These are phyloP conservation scores for Platichthys stellatus DNA, from an alignment of 2,113 vertebrate genomes.

Conservation along the genomic window DNA sequence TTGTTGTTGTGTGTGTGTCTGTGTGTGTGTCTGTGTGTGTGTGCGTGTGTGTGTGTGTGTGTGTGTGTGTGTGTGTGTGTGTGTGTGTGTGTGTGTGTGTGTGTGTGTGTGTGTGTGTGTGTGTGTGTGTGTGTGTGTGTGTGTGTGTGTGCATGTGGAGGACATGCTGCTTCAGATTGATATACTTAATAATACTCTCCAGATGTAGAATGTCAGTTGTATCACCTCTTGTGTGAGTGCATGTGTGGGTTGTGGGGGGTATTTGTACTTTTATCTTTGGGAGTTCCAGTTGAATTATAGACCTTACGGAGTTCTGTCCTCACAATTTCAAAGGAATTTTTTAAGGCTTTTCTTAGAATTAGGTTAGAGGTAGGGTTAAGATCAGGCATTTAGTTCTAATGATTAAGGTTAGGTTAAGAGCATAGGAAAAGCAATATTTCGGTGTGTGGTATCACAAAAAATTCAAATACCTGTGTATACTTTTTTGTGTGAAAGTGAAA, in stretches of 20 bases:
- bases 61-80: slow-evolving; percentile 1
- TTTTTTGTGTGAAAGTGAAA: too few species aligned
- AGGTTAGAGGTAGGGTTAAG: too few species aligned
- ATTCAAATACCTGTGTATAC: too few species aligned
- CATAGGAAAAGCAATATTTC: too few species aligned
- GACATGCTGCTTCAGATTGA: neutral
- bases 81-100: neutral
- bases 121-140: slow-evolving; percentile 3
- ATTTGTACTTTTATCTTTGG: neutral
- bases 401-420: too few species aligned
- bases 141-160: neutral
- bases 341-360: neutral
- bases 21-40: too few species aligned
- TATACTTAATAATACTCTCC: neutral
- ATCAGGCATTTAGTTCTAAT: too few species aligned
- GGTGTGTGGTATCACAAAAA: too few species aligned
- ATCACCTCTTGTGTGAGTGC: neutral
- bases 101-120: neutral
- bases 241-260: neutral
- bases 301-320: neutral
- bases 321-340: neutral
- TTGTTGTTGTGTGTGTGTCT: neutral
- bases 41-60: neutral
- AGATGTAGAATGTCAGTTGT: neutral
- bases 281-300: neutral